These are phyloP conservation scores for Podabrus alpinus DNA, from an alignment of 2,888 invertebrate species.

Conservation along the genomic window DNA sequence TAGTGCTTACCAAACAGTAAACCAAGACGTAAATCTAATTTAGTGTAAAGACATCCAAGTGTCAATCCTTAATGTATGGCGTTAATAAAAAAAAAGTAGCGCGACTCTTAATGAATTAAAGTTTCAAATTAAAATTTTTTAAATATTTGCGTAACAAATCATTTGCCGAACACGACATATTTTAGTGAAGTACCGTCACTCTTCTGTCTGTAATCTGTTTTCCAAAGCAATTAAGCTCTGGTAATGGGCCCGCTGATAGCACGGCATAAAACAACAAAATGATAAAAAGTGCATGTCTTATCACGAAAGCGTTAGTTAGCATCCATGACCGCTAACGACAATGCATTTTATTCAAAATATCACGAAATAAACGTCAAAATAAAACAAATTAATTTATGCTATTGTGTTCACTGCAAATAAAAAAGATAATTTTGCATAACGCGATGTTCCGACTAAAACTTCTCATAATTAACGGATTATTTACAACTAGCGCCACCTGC, in stretches of 20 bases:
- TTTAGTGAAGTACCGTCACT: constrained; percentile 23
- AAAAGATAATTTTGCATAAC: not conserved
- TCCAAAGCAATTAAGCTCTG: constrained; percentile 31
- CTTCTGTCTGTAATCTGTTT: constrained; percentile 31
- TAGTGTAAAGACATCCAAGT: not conserved
- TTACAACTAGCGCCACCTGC: not conserved
- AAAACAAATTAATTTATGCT: not conserved
- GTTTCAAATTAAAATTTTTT: not conserved
- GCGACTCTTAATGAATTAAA: not conserved
- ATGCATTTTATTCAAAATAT: constrained; percentile 15
- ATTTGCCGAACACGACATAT: constrained; percentile 16
- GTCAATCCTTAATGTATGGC: not conserved
- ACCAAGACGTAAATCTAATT: not conserved
- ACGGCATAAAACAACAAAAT: constrained; percentile 31
- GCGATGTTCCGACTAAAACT: not conserved
- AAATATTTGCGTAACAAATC: not conserved
- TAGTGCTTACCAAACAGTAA: not conserved
- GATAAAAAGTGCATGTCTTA: constrained; percentile 35
- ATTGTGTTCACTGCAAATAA: not conserved
- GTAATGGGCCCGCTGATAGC: constrained; percentile 30
- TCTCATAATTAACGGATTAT: not conserved
- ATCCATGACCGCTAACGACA: constrained; percentile 24
- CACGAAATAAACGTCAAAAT: constrained; percentile 2
- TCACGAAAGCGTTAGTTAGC: constrained; percentile 27
- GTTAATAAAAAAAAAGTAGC: not conserved